phyloP scores from a whole-genome alignment of 2,113 vertebrate species.

The Bujurquina vittata region DNA sequence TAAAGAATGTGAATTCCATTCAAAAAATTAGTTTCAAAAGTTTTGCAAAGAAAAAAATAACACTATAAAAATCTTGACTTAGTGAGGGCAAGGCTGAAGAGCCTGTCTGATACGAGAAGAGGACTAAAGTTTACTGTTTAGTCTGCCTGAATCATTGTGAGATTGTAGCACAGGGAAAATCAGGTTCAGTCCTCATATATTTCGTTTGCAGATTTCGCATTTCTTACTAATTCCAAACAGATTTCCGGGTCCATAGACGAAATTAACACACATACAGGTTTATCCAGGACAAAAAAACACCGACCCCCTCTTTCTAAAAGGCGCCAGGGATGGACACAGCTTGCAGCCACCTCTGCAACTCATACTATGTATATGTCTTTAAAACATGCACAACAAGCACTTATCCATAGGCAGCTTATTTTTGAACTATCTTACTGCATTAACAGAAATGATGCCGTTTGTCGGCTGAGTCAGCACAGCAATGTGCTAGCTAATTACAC shows the following conservation, averaged over 20 bases:
- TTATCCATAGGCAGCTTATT: not conserved
- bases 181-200: not conserved
- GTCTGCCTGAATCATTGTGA: not conserved
- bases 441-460: not conserved
- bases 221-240: not conserved
- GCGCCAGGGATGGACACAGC: constrained; percentile 2
- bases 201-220: not conserved
- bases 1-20: too few species aligned
- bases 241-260: not conserved
- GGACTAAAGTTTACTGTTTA: not conserved
- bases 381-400: not conserved
- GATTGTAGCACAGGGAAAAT: not conserved
- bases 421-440: not conserved
- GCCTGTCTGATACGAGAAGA: not conserved
- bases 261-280: not conserved
- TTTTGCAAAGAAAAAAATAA: not conserved
- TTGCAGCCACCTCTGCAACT: constrained; percentile 17
- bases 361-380: accelerated
- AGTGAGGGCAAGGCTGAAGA: not conserved
- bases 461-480: not conserved
- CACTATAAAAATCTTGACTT: not conserved
- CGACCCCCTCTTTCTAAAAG: not conserved
- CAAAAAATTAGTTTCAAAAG: too few species aligned
- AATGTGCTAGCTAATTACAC: constrained; percentile 36
- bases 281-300: not conserved